phyloP scores from a whole-genome alignment of 2,113 vertebrate genomes.

The Channa argus region DNA sequence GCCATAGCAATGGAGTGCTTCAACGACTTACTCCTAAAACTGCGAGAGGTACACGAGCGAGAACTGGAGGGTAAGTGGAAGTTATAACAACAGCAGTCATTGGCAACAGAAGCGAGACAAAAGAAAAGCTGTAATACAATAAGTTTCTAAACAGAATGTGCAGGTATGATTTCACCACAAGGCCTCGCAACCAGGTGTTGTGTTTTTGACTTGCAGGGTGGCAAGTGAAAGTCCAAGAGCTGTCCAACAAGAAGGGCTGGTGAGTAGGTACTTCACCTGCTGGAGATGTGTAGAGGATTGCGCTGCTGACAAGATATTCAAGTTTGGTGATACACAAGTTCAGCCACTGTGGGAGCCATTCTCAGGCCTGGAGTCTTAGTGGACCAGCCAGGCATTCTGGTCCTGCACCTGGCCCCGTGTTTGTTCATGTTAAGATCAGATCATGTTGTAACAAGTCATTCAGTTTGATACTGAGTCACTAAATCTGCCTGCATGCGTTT shows the following conservation, averaged over 20 bases:
- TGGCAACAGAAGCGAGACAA: neutral
- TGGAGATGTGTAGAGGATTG: conserved; percentile 20
- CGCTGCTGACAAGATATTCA: conserved; percentile 11
- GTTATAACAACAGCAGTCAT: neutral
- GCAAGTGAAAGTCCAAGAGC: conserved; percentile 90
- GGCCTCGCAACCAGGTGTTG: neutral
- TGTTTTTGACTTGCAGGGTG: conserved; percentile 79
- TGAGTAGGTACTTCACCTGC: conserved; percentile 75
- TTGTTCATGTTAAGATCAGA: neutral
- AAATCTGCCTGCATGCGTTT: neutral
- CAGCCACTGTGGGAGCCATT: neutral
- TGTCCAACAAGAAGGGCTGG: conserved; percentile 93
- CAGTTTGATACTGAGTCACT: conserved; percentile 15
- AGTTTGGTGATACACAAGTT: neutral
- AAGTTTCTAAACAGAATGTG: neutral
- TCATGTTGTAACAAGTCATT: conserved; percentile 60
- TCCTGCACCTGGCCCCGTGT: conserved; percentile 3
- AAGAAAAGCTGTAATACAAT: neutral
- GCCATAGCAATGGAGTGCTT: conserved; percentile 85
- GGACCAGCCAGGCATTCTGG: conserved; percentile 16
- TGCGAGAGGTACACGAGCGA: conserved; percentile 91
- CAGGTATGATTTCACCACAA: neutral
- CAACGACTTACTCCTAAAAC: conserved; percentile 86
- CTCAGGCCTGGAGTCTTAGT: neutral
- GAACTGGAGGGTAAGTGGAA: conserved; percentile 87